A percentile compares a stretch with the other conserved stretches of the same genome.
These are phyloP conservation scores for Stomatorhinus ivindoensis DNA, from an alignment of 2,113 vertebrate genomes.

Conservation along the genomic window DNA sequence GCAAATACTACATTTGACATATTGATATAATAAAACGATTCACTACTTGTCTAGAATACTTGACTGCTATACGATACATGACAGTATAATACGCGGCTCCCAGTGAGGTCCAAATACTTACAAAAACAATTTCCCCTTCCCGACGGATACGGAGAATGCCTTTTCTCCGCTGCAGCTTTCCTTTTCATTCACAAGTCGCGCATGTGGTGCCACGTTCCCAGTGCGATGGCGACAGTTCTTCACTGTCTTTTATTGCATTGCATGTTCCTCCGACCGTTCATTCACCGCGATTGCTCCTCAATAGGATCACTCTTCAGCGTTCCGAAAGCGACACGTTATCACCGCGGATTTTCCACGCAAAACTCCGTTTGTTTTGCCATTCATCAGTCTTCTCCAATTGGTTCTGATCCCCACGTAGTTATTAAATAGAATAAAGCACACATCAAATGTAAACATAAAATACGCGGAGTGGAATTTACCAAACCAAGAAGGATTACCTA, in stretches of 20 bases:
- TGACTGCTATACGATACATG: not conserved
- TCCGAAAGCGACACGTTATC: not conserved
- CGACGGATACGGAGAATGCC: not conserved
- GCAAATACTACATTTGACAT: not conserved
- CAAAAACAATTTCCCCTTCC: conserved; percentile 8
- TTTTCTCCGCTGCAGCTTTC: conserved; percentile 7
- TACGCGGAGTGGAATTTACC: not conserved
- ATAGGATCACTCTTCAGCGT: not conserved
- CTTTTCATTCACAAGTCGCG: conserved; percentile 11
- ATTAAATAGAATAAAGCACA: not conserved
- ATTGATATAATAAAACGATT: not conserved
- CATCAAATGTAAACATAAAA: not conserved
- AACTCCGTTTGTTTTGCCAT: conserved; percentile 7
- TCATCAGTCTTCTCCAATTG: not conserved
- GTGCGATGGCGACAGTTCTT: not conserved
- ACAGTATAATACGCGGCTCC: not conserved
- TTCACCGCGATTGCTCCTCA: not conserved
- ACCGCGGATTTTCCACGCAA: not conserved
- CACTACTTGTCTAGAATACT: not conserved
- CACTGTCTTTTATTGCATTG: conserved; percentile 13
- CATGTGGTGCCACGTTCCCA: conserved; percentile 5
- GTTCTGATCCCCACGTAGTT: not conserved
- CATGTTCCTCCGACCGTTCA: conserved; percentile 18
- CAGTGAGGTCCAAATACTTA: conserved; percentile 9
- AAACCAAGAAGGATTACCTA: not conserved